phyloP scores from a whole-genome alignment of 2,113 vertebrate genomes.

The Myrmecophaga tridactyla region DNA sequence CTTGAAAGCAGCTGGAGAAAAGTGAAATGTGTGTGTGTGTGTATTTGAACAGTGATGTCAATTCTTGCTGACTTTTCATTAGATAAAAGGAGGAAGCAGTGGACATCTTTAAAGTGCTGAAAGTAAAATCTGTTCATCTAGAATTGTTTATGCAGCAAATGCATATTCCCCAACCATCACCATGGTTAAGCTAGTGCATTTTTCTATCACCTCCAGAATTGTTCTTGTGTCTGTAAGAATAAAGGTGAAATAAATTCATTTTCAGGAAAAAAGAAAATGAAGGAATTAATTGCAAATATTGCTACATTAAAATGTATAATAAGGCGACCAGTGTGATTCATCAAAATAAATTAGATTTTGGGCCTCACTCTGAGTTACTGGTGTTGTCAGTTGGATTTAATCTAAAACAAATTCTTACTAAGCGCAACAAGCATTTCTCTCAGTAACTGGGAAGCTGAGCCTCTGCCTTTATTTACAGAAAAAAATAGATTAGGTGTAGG shows the following conservation, averaged over 20 bases:
- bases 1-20: not conserved
- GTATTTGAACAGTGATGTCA: not conserved
- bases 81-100: not conserved
- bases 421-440: not conserved
- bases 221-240: too few species aligned
- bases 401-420: not conserved
- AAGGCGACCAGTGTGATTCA: not conserved
- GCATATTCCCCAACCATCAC: too few species aligned
- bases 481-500: not conserved
- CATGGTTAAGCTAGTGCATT: too few species aligned
- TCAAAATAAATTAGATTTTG: slow-evolving; percentile 38
- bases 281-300: not conserved
- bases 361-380: slow-evolving; percentile 35
- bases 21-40: not conserved
- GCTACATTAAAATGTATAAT: not conserved
- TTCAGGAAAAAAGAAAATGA: not conserved
- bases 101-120: not conserved
- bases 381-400: slow-evolving; percentile 37
- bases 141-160: not conserved
- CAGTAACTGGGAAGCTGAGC: not conserved
- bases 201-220: too few species aligned
- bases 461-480: not conserved
- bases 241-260: too few species aligned
- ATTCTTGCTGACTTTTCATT: not conserved
- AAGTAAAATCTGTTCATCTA: not conserved